These are phyloP conservation scores for Syngnathus scovelli DNA, from an alignment of 2,113 vertebrate species.

Conservation along the genomic window DNA sequence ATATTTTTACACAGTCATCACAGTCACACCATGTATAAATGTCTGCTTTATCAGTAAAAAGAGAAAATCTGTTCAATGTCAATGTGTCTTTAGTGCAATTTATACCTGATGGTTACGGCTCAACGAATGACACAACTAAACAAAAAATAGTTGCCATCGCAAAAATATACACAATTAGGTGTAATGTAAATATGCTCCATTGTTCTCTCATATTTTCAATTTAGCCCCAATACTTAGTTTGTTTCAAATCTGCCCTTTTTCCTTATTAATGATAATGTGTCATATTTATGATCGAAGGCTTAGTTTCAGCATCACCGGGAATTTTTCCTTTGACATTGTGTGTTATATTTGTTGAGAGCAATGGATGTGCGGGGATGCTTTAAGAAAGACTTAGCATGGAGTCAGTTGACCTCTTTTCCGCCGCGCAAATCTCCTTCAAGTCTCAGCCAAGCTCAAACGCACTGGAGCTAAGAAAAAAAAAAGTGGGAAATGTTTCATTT, in stretches of 20 bases:
- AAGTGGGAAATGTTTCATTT: background rate
- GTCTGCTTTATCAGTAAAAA: slow-evolving; percentile 52
- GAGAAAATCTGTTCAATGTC: slow-evolving; percentile 2
- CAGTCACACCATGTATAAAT: slow-evolving; percentile 44
- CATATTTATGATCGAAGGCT: too few species aligned
- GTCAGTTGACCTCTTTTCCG: background rate
- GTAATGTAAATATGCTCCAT: background rate
- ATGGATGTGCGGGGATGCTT: background rate
- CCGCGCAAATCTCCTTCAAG: background rate
- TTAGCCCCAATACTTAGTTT: background rate
- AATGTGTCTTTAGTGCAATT: background rate
- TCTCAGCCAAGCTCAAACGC: background rate
- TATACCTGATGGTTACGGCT: background rate
- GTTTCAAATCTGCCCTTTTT: too few species aligned
- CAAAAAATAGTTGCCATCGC: background rate
- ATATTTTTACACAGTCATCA: slow-evolving; percentile 24
- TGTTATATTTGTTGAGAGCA: background rate
- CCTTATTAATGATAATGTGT: too few species aligned
- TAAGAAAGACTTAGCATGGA: background rate
- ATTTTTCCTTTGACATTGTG: background rate
- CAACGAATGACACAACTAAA: background rate
- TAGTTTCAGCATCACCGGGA: too few species aligned
- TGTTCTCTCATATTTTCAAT: background rate
- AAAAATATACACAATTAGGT: background rate
- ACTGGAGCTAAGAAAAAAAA: background rate